Evolutionary conservation across 2,113 vertebrate genomes (phyloP), one percentile per base, ranked within the genome.

Genomic region (Sula dactylatra): DNA sequence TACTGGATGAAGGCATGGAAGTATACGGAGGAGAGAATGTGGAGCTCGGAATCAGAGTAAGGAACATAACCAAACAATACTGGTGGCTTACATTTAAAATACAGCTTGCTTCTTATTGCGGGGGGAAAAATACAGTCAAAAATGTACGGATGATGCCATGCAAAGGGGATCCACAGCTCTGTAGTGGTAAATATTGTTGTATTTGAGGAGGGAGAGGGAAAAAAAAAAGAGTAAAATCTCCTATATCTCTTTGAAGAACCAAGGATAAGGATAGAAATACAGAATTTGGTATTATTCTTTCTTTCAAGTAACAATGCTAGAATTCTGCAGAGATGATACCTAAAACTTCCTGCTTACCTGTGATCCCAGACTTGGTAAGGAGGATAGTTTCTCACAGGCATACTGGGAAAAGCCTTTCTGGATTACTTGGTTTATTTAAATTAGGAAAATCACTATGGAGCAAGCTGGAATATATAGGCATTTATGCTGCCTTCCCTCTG

Each of bases 1-100:
- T 99, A 62, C 96, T 99, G 92, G 99, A 99, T 64, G 99, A 99
- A 97, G 99, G 99, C 88, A 99, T 99, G 99, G 99, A 99, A 96
- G 98, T 99, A 45, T 99, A 99, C 0, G 99, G 99, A 59, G 99
- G 99, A 80, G 99, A 99, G 94, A 99, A 99, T 24, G 99, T 99
- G 56, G 99, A 99, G 97, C 99, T 99, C 0, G 99, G 99, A 38
- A 98, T 99, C 96, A 98, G 99, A 98, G 99, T 99, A 98, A 99
- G 99, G 45, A 95, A 26, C 4, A 31, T 32, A 42, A 87, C 31
- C 11, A 70, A 11, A 9, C 69, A 49, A 0, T 10, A 7, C 17
- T 58, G 21, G 17, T 76, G n/a, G 5, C 55, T 92, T 64, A 10
- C 22, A 11, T 62, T 85, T 90, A 40, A 82, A 88, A 70, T 82